phyloP scores from a whole-genome alignment of 2,797 vertebrate species.

The Neomorphus geoffroyi region DNA sequence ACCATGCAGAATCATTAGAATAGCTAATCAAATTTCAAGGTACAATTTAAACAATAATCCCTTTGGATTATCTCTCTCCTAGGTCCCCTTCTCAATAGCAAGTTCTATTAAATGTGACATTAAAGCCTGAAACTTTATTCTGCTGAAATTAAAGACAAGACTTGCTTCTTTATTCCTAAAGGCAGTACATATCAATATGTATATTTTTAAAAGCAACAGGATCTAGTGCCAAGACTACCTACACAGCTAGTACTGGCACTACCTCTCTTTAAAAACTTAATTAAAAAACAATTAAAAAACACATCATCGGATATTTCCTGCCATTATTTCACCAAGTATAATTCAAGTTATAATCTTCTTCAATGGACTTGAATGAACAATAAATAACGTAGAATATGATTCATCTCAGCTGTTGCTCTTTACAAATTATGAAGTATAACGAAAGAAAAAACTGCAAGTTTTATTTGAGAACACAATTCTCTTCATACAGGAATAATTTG shows the following conservation, averaged over 20 bases:
- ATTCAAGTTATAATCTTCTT: neutral
- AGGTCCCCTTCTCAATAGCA: neutral
- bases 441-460: neutral
- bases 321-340: conserved; percentile 8
- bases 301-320: conserved; percentile 3
- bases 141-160: neutral
- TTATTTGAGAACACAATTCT: neutral
- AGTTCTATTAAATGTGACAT: neutral
- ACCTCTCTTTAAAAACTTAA: neutral
- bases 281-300: conserved; percentile 14
- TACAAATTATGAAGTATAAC: neutral
- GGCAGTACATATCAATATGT: neutral
- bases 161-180: neutral
- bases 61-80: neutral
- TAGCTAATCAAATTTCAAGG: neutral
- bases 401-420: neutral
- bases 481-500: neutral
- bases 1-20: neutral
- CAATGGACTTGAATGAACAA: neutral
- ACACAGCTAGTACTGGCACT: neutral
- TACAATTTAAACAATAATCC: neutral
- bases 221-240: neutral
- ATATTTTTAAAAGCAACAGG: conserved; percentile 8
- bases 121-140: neutral
- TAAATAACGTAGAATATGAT: neutral